These are phyloP conservation scores for Sylvia borin DNA, from an alignment of 2,797 vertebrate species.

Conservation along the genomic window DNA sequence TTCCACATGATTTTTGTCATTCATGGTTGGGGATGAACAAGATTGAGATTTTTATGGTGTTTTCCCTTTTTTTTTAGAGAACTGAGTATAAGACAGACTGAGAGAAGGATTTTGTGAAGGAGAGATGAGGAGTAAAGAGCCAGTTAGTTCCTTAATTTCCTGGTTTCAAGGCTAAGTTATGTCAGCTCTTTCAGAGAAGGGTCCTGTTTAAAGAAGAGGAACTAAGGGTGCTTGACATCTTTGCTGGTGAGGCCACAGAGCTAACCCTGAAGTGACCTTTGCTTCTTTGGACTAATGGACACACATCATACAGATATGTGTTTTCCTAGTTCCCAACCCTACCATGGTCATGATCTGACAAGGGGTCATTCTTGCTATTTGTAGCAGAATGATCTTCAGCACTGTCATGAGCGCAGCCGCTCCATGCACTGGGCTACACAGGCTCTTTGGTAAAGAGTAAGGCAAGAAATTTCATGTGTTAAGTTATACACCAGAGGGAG, in stretches of 20 bases:
- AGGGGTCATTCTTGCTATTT: slow-evolving; percentile 46
- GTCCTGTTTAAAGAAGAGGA: background rate
- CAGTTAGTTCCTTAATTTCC: background rate
- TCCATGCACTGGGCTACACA: slow-evolving; percentile 30
- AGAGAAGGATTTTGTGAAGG: background rate
- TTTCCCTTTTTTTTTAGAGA: background rate
- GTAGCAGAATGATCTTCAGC: slow-evolving; percentile 55
- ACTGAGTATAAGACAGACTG: background rate
- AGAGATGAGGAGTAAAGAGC: background rate
- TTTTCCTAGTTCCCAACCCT: background rate
- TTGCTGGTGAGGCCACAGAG: background rate
- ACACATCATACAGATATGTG: background rate
- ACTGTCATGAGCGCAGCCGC: slow-evolving; percentile 38
- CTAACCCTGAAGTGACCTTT: background rate
- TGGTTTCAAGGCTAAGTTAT: background rate
- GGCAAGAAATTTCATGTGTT: slow-evolving; percentile 73
- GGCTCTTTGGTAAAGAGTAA: slow-evolving; percentile 49
- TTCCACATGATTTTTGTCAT: background rate
- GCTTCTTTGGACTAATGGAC: slow-evolving; percentile 26
- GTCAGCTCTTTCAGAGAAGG: background rate
- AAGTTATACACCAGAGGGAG: slow-evolving; percentile 80
- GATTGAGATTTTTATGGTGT: background rate
- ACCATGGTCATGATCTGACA: background rate
- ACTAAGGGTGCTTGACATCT: background rate
- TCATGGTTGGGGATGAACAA: background rate